These are phyloP conservation scores for Sterna hirundo DNA, from an alignment of 2,113 vertebrate species.

Conservation along the genomic window DNA sequence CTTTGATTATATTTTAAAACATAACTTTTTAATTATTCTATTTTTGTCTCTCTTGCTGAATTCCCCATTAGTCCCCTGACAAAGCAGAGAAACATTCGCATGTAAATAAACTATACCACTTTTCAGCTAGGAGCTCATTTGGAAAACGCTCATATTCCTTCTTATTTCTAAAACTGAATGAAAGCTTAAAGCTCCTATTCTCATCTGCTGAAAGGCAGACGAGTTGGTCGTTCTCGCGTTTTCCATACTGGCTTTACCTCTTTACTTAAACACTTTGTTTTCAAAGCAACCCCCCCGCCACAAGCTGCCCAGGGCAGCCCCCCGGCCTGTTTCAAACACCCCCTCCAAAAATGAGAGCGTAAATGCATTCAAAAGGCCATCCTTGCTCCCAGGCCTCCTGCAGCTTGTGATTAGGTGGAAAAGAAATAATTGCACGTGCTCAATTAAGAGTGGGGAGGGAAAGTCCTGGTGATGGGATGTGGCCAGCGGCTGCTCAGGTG, in stretches of 20 bases:
- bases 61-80: neutral
- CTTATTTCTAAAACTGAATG: neutral
- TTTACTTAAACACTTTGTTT: neutral
- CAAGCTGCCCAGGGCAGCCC: neutral
- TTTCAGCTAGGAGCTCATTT: neutral
- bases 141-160: neutral
- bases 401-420: neutral
- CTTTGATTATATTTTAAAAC: neutral
- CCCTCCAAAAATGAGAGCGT: neutral
- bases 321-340: neutral
- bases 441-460: neutral
- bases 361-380: neutral
- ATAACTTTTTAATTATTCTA: neutral
- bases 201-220: neutral
- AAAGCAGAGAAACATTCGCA: neutral
- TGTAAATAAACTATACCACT: neutral
- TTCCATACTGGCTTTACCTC: neutral
- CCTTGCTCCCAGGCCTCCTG: neutral
- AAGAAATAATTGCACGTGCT: neutral
- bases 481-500: neutral
- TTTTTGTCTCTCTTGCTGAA: neutral
- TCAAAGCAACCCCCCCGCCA: neutral
- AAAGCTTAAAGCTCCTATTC: neutral
- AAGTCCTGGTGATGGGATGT: neutral
- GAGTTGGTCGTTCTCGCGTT: neutral